Evolutionary conservation across 2,888 invertebrate genomes (phyloP).

Genomic region (Taphrorychus bicolor): DNA sequence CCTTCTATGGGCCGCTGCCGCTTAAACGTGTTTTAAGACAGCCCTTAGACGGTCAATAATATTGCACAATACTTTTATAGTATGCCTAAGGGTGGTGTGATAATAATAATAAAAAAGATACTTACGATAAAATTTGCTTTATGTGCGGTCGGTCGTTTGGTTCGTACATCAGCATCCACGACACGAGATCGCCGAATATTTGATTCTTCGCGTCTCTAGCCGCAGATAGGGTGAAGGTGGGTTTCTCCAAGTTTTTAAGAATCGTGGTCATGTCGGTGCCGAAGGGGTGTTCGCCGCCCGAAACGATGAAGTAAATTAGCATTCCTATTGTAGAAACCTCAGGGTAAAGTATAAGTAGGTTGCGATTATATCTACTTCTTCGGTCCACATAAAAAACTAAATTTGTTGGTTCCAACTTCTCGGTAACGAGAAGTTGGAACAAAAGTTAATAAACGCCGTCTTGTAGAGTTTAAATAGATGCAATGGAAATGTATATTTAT

Average conservation of each 20-base stretch:
- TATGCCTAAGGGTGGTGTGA: not conserved
- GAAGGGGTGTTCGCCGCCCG: constrained; percentile 58
- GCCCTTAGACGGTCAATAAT: too few relatives aligned
- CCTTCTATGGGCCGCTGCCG: too few relatives aligned
- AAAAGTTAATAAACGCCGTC: too few relatives aligned
- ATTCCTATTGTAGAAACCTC: too few relatives aligned
- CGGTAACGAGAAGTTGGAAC: too few relatives aligned
- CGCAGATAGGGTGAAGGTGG: constrained; percentile 27
- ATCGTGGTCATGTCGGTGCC: constrained; percentile 55
- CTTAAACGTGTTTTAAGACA: too few relatives aligned
- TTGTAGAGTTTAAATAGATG: too few relatives aligned
- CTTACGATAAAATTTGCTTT: constrained; percentile 56
- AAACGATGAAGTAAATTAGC: constrained; percentile 58
- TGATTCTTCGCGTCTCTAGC: constrained; percentile 42
- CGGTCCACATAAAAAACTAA: too few relatives aligned
- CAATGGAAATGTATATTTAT: too few relatives aligned
- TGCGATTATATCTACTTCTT: too few relatives aligned
- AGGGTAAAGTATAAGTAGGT: not conserved
- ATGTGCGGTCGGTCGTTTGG: constrained; percentile 55
- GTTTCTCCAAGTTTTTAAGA: constrained; percentile 53
- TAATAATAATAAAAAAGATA: not conserved
- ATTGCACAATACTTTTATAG: too few relatives aligned
- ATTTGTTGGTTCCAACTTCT: too few relatives aligned
- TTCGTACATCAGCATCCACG: constrained; percentile 57
- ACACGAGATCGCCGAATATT: constrained; percentile 55